A percentile compares a stretch with the other conserved stretches of the same genome.
phyloP scores from a whole-genome alignment of 2,113 vertebrate genomes.

The Benthochromis sp. region DNA sequence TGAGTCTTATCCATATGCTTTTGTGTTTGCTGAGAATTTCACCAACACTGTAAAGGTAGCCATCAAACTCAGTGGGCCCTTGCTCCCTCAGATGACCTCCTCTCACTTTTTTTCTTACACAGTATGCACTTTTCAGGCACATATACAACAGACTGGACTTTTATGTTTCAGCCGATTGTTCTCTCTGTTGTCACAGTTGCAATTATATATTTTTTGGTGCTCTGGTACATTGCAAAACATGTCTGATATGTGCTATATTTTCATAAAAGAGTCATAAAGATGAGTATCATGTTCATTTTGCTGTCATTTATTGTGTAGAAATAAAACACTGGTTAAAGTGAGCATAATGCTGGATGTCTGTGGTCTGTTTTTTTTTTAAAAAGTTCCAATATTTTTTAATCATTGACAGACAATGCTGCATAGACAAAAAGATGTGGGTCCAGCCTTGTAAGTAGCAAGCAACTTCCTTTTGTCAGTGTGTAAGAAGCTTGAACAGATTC shows the following conservation, averaged over 20 bases:
- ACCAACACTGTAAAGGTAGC: constrained; percentile 66
- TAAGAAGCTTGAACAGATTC: neutral
- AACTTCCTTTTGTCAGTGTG: neutral
- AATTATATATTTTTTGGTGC: constrained; percentile 66
- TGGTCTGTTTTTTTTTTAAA: constrained; percentile 13
- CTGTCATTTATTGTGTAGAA: constrained; percentile 76
- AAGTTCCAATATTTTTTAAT: neutral
- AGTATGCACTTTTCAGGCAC: constrained; percentile 69
- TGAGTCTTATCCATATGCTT: constrained; percentile 18
- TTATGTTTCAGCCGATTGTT: constrained; percentile 45
- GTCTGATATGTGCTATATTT: constrained; percentile 71
- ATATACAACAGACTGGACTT: constrained; percentile 62
- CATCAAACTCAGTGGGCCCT: constrained; percentile 32
- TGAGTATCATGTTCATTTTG: constrained; percentile 71
- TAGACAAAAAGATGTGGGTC: neutral
- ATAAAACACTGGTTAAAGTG: constrained; percentile 77
- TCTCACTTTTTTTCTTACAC: constrained; percentile 57
- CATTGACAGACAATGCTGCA: neutral
- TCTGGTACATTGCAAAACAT: constrained; percentile 66
- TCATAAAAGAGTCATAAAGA: constrained; percentile 70
- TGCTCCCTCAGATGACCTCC: constrained; percentile 44
- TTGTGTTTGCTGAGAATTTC: constrained; percentile 51
- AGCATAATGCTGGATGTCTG: constrained; percentile 18
- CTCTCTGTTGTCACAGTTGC: constrained; percentile 59
- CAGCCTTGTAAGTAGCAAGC: neutral